These are phyloP conservation scores for Rhodophaea formosa DNA, from an alignment of 2,888 invertebrate genomes.

Conservation along the genomic window DNA sequence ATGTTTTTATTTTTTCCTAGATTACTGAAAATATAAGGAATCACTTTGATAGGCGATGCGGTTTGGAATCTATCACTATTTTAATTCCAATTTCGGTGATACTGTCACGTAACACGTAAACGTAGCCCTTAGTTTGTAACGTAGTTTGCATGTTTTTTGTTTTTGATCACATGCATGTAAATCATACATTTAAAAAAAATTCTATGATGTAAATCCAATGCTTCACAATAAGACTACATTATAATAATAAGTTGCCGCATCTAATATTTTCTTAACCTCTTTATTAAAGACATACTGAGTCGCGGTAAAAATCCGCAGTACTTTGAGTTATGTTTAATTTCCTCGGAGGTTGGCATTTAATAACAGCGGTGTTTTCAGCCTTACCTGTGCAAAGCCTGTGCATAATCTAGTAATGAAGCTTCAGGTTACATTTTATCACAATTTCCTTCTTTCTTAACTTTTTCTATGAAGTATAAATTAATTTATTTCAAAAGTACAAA, in stretches of 20 bases:
- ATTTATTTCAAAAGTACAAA: not conserved
- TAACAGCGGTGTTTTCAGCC: constrained; percentile 7
- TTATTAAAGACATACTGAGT: constrained; percentile 1
- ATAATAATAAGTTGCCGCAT: not conserved
- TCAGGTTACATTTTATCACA: not conserved
- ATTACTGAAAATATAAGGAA: too few species aligned
- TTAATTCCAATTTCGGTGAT: too few species aligned
- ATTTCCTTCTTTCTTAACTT: not conserved
- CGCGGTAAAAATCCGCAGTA: constrained; percentile 16
- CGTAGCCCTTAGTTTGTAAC: too few species aligned
- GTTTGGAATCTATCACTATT: too few species aligned
- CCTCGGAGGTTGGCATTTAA: constrained; percentile 19
- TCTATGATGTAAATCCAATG: too few species aligned
- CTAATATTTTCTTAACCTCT: not conserved
- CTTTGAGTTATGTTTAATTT: constrained; percentile 26
- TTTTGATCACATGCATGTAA: too few species aligned
- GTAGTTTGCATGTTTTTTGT: too few species aligned
- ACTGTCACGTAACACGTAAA: too few species aligned
- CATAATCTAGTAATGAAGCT: constrained; percentile 15
- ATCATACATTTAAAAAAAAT: too few species aligned
- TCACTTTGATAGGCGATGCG: too few species aligned
- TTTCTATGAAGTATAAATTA: not conserved
- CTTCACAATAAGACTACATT: too few species aligned
- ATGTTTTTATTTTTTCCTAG: too few species aligned
- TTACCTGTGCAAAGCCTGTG: constrained; percentile 21